Evolutionary conservation across 2,888 invertebrate species (phyloP), one percentile per base, ranked within the genome.

Genomic region (Lasioglossum figueresi): DNA sequence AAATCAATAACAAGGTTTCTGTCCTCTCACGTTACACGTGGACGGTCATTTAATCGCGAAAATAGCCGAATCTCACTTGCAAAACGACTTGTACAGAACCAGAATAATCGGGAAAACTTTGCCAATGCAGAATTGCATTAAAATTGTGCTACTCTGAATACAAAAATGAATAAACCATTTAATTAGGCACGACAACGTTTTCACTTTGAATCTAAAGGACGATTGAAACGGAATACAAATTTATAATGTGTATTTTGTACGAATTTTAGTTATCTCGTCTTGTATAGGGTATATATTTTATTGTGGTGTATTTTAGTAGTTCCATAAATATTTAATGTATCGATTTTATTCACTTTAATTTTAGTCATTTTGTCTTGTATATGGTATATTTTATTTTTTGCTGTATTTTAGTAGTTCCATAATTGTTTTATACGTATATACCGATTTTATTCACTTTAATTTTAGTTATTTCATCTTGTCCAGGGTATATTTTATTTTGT

Each of bases 1-100:
- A 93, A 93, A 93, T 93, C 93, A 93, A 93, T 93, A 93, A 89
- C 89, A 88, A 91, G 90, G 90, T 92, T 92, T 91, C 87, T 91
- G 91, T 90, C 91, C 87, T 91, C 90, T 90, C 91, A 88, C 89
- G 88, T 89, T 88, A 87, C 90, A 90, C 90, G 91, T 90, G 90
- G 89, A 87, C 86, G 31, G 78, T 72, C 52, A 37, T 82, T 78
- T 78, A 79, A 82, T 71, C 72, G 76, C 27, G 72, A 63, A 80
- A 82, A 85, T 40, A 12, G 12, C n/a, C 0, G 40, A 68, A 23
- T 68, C 66, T 23, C 19, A 4, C 31, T 16, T 1, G 6, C 8
- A 16, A 16, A 37, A 4, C 1, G 66, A 37, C 34, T 23, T 34
- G 66, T 19, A 16, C 10, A 19, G 31, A 63, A 19, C 19, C 5